Percentiles rank a stretch among this genome's conserved stretches.
Evolutionary conservation across 1,140 invertebrate genomes (phyloP).

Genomic region (Condylostylus longicornis): DNA sequence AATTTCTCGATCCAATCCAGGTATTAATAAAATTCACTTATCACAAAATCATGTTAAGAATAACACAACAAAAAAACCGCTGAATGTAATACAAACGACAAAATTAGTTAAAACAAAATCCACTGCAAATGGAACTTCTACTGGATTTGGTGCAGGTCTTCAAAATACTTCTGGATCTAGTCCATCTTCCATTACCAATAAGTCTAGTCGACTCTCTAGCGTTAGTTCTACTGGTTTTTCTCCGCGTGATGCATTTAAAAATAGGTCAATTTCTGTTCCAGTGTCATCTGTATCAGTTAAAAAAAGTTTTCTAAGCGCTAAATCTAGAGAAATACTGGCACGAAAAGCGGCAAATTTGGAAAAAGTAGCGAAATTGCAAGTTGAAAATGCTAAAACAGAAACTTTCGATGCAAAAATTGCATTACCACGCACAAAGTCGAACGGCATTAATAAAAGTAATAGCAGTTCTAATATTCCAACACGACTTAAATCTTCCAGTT

Average conservation of each 20-base stretch:
- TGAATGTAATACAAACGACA: conserved; percentile 12
- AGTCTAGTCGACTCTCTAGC: conserved; percentile 28
- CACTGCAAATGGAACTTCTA: conserved; percentile 11
- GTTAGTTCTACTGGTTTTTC: conserved; percentile 20
- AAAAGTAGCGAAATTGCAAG: too few species aligned
- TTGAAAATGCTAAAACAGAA: too few species aligned
- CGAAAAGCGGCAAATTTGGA: conserved; percentile 20
- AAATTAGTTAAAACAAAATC: not conserved
- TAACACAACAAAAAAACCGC: conserved; percentile 6
- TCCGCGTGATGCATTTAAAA: conserved; percentile 23
- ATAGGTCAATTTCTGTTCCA: conserved; percentile 28
- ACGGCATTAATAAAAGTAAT: conserved; percentile 25
- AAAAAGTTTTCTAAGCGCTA: conserved; percentile 26
- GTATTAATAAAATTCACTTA: conserved; percentile 1
- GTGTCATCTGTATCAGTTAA: not conserved
- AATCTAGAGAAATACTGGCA: conserved; percentile 29
- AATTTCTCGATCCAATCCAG: conserved; percentile 7
- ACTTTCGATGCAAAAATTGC: conserved; percentile 19
- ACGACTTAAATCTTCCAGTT: not conserved
- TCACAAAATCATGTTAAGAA: not conserved
- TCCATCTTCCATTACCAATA: conserved; percentile 27
- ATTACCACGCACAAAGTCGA: conserved; percentile 14
- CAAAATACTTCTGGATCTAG: conserved; percentile 26
- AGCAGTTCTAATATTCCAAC: conserved; percentile 16
- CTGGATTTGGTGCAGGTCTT: conserved; percentile 23